Base-by-base conservation (phyloP, 2,888 invertebrate species). In the Lasioglossum oenotherae region DNA sequence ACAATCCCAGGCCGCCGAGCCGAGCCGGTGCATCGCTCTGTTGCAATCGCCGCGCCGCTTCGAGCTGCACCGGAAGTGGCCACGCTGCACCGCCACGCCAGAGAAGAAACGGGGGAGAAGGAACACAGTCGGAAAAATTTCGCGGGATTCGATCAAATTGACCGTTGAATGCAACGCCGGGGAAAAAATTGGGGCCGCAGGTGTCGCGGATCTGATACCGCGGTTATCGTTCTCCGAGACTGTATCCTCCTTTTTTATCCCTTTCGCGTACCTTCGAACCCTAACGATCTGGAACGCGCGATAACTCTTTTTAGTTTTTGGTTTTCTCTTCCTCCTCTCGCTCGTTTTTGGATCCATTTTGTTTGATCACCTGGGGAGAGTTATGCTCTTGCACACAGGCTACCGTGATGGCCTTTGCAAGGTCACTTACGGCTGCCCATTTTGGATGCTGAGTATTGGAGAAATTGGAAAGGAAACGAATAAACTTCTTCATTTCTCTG, bases 61-160 rank as follows among this genome's bases (percentile, higher is more conserved):
- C 31, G 31, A 4, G 57, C n/a, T n/a, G 57, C 57, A 78, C 89
- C 91, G 91, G 92, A 91, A 91, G 92, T 91, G 92, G 91, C 57
- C 57, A 57, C 57, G 57, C 57, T 57, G n/a, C 57, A 57, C n/a
- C 57, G 57, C 57, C 57, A n/a, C 57, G n/a, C 57, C 89, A 35
- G 41, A 16, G 74, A 64, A 80, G 79, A 69, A 80, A 67, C 74
- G 27, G 71, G 60, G 69, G 74, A 64, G 69, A 74, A 67, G 73
- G 53, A 74, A 77, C 74, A 77, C 71, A 76, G 8, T 27, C 49
- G 71, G 83, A 86, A 88, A 86, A 88, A 78, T 78, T 74, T 77
- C 86, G 69, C 74, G 53, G 49, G 74, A n/a, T 69, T 60, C 80
- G 78, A 87, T 86, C 86, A 83, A 86, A 83, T 87, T 80, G 86